A percentile compares a stretch with the other conserved stretches of the same genome.
phyloP scores from a whole-genome alignment of 2,888 invertebrate genomes.

The Serripes groenlandicus region DNA sequence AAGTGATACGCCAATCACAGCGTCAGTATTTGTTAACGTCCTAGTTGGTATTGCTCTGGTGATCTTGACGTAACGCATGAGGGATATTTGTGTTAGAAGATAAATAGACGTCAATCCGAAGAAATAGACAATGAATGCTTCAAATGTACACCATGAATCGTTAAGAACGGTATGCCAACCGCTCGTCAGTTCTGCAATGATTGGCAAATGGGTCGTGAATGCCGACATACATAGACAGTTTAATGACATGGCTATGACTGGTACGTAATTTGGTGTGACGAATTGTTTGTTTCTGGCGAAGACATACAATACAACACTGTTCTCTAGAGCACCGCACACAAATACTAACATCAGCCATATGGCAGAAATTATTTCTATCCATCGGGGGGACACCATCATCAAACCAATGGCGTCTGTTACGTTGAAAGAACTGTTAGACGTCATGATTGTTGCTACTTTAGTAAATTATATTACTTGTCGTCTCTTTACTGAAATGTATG shows the following conservation, averaged over 20 bases:
- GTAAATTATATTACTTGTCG: too few species aligned
- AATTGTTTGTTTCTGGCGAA: constrained; percentile 10
- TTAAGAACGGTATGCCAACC: constrained; percentile 8
- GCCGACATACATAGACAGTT: constrained; percentile 2
- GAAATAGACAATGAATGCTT: constrained; percentile 27
- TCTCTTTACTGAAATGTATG: too few species aligned
- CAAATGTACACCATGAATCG: constrained; percentile 2
- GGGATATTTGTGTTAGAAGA: constrained; percentile 7
- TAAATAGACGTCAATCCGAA: constrained; percentile 28
- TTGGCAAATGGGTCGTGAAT: not conserved
- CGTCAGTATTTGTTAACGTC: not conserved
- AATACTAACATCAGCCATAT: constrained; percentile 11
- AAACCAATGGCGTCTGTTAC: too few species aligned
- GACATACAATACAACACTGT: not conserved
- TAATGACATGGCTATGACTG: constrained; percentile 11
- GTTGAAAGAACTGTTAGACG: too few species aligned
- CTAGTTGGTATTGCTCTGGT: not conserved
- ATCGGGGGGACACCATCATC: too few species aligned
- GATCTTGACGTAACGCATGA: constrained; percentile 9
- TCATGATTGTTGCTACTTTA: too few species aligned
- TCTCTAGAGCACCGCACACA: constrained; percentile 2
- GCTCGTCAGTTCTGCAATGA: constrained; percentile 29
- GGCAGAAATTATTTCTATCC: constrained; percentile 15
- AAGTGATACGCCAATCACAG: constrained; percentile 1
- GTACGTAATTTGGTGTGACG: not conserved